Conservation (phyloP, 2,888 invertebrate species). For the Leptinotarsa peninsularis region DNA sequence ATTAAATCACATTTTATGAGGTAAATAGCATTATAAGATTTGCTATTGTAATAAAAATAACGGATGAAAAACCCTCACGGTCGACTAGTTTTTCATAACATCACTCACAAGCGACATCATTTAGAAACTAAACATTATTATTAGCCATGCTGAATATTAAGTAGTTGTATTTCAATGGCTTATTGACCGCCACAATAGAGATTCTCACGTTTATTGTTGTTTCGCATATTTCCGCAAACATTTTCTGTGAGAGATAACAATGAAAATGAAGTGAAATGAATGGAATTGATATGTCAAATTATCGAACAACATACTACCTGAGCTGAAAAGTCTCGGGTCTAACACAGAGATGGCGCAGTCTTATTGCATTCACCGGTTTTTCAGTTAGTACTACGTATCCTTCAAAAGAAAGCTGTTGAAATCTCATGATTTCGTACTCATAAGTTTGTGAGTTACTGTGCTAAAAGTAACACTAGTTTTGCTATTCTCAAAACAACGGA, state of each 20-base stretch:
- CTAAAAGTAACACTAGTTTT: no score
- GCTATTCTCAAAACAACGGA: no score
- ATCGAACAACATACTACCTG: no score
- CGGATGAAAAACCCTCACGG: neutral
- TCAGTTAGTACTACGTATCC: no score
- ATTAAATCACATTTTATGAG: no score
- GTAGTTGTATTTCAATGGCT: neutral
- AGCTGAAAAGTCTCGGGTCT: no score
- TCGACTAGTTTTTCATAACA: conserved; percentile 1
- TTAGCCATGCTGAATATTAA: neutral
- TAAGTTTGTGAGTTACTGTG: no score
- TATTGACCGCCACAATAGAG: conserved; percentile 6
- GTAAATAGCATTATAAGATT: neutral
- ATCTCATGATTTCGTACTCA: no score
- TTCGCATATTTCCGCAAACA: neutral
- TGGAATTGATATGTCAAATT: neutral
- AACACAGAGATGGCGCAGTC: no score
- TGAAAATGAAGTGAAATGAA: neutral
- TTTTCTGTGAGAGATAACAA: neutral
- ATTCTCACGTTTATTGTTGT: conserved; percentile 6
- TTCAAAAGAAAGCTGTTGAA: no score
- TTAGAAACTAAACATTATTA: neutral
- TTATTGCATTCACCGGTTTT: no score
- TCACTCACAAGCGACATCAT: neutral
- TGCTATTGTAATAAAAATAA: neutral